Evolutionary conservation across 2,797 vertebrate species (phyloP).

Genomic region (Hyperoplus lanceolatus): DNA sequence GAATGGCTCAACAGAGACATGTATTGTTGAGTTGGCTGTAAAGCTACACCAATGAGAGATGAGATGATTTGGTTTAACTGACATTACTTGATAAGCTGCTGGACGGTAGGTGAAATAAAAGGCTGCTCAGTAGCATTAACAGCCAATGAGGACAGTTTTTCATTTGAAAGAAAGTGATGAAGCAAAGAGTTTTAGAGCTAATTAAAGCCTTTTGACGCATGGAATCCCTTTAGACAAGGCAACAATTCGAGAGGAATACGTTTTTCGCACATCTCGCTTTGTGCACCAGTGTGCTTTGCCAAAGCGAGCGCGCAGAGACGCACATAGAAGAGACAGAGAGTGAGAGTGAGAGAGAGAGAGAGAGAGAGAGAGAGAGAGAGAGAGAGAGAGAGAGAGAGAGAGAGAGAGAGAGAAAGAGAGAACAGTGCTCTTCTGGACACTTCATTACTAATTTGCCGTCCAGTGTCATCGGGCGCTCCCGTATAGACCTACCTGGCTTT

Average conservation of each 20-base stretch:
- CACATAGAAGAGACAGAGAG: background rate
- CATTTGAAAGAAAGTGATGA: background rate
- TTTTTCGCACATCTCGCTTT: background rate
- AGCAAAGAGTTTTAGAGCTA: background rate
- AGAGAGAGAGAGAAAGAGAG: conserved; percentile 21
- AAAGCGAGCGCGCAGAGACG: conserved; percentile 8
- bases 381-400: conserved; percentile 13
- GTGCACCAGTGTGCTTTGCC: conserved; percentile 28
- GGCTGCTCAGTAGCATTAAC: background rate
- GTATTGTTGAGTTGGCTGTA: conserved; percentile 29
- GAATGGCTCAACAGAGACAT: conserved; percentile 28
- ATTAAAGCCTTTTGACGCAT: conserved; percentile 38
- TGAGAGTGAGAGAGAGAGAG: background rate
- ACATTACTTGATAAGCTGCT: conserved; percentile 12
- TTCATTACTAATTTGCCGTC: conserved; percentile 21
- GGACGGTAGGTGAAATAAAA: conserved; percentile 7
- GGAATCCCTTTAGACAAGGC: background rate
- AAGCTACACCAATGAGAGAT: conserved; percentile 18
- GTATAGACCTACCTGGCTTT: conserved; percentile 8
- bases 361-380: background rate
- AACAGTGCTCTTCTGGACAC: conserved; percentile 15
- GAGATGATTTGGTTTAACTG: conserved; percentile 8
- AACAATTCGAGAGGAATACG: background rate
- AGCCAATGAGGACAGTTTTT: conserved; percentile 8
- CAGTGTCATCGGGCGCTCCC: conserved; percentile 40